These are phyloP conservation scores for Ambastaia sidthimunki DNA, from an alignment of 2,797 vertebrate genomes.

Conservation along the genomic window DNA sequence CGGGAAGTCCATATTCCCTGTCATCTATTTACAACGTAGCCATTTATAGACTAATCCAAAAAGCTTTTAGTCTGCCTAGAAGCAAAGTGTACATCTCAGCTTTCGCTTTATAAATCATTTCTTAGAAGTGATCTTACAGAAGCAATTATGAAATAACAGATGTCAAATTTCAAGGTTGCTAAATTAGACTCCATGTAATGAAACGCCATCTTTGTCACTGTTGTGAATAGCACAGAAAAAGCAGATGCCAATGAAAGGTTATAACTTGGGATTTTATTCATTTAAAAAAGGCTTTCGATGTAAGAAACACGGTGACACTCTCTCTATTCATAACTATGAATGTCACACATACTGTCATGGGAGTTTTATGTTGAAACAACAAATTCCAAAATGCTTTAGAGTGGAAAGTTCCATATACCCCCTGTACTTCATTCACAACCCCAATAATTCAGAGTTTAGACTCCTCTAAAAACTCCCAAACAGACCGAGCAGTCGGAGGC, in stretches of 20 bases:
- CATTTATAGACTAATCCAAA: background rate
- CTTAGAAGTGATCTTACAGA: slow-evolving; percentile 15
- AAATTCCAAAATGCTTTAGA: background rate
- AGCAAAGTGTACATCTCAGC: background rate
- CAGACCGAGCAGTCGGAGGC: slow-evolving; percentile 23
- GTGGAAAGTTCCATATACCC: slow-evolving; percentile 12
- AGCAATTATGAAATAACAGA: background rate
- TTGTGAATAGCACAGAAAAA: background rate
- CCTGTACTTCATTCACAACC: slow-evolving; percentile 7
- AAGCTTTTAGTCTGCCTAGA: background rate
- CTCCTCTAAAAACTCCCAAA: slow-evolving; percentile 10
- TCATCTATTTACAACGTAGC: slow-evolving; percentile 24
- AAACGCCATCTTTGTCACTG: background rate
- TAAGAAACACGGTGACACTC: slow-evolving; percentile 40
- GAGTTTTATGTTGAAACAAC: background rate
- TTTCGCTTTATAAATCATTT: background rate
- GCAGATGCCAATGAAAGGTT: slow-evolving; percentile 3
- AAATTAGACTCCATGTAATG: slow-evolving; percentile 23
- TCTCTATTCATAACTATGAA: background rate
- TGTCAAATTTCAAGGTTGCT: slow-evolving; percentile 24
- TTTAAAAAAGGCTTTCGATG: slow-evolving; percentile 8
- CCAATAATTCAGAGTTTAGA: slow-evolving; percentile 1
- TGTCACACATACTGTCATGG: slow-evolving; percentile 19
- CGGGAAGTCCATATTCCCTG: slow-evolving; percentile 39
- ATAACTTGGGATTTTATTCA: background rate